These are phyloP conservation scores for Poeciliopsis prolifica DNA, from an alignment of 2,113 vertebrate genomes.

Conservation along the genomic window DNA sequence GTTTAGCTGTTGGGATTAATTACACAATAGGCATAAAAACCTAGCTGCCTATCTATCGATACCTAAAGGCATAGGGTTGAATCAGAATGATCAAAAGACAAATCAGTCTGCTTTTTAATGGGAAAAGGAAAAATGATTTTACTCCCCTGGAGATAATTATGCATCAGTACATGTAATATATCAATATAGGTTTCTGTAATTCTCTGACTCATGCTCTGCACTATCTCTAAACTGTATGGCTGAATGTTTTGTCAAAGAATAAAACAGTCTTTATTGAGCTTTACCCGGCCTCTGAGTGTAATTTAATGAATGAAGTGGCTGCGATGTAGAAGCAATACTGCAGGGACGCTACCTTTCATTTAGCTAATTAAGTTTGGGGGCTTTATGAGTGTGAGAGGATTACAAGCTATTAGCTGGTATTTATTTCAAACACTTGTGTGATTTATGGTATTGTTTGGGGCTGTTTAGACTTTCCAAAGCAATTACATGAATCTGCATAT, in stretches of 20 bases:
- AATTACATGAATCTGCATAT: neutral
- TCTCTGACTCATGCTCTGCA: constrained; percentile 28
- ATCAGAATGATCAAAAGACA: constrained; percentile 23
- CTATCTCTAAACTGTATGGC: constrained; percentile 23
- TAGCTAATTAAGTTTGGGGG: constrained; percentile 65
- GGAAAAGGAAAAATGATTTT: constrained; percentile 17
- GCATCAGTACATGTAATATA: constrained; percentile 14
- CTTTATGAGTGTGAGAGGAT: constrained; percentile 68
- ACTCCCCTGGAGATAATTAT: constrained; percentile 7
- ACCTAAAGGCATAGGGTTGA: constrained; percentile 6
- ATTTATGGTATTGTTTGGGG: constrained; percentile 49
- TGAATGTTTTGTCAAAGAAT: constrained; percentile 23
- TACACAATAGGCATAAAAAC: constrained; percentile 52
- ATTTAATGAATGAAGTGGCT: constrained; percentile 50
- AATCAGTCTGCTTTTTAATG: constrained; percentile 11
- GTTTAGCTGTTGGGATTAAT: constrained; percentile 49
- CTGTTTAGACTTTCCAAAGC: constrained; percentile 27
- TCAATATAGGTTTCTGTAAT: constrained; percentile 33
- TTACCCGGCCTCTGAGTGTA: constrained; percentile 42
- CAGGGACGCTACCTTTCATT: constrained; percentile 69
- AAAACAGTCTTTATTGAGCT: constrained; percentile 18
- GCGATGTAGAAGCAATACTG: constrained; percentile 37
- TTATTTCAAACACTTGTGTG: constrained; percentile 61
- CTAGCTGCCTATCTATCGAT: constrained; percentile 24
- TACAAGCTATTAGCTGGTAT: constrained; percentile 65